Evolutionary conservation across 2,113 vertebrate species (phyloP), one percentile per base, ranked within the genome.

Genomic region (Cephalopholis sonnerati): DNA sequence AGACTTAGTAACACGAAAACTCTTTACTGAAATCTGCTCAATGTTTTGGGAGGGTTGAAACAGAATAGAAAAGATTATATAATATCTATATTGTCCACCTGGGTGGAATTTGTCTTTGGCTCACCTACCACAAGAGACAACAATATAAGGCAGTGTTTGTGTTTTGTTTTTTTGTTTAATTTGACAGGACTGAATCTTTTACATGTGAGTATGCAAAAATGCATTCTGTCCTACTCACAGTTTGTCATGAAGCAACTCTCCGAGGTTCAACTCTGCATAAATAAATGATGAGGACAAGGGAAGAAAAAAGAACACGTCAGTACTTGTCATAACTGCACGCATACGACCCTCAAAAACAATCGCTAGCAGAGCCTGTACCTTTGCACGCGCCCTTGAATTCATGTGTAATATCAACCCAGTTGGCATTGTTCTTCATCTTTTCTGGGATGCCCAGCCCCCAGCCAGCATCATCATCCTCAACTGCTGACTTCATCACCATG

Each of bases 171-270:
- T 63, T 74, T 36, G 41, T 51, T 50, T 48, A 4, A 62, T 4
- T 50, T 84, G 8, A 61, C 27, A 2, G 0, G 63, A 65, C 22
- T 22, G 20, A 29, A 8, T 5, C 24, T 62, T 66, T 61, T 41
- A 62, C 50, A 41, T 16, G 3, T 55, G n/a, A 59, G 25, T 67
- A 4, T 74, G 66, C n/a, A 77, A 62, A 64, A 69, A 62, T n/a
- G 2, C 4, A 17, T 24, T 48, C 50, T 53, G n/a, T 61, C 9
- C 87, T 95, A 97, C 98, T 98, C 93, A 99, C 98, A 99, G 94
- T 87, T 99, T 99, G 94, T 99, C 98, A 95, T 99, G 98, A 94
- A 99, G 98, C 78, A 99, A 90, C 90, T 99, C 98, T 91, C 98
- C 98, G 82, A 99, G 95, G 90, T 98, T 99, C 86, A 99, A 92